phyloP scores from a whole-genome alignment of 2,113 vertebrate species.

The Cyanistes caeruleus region DNA sequence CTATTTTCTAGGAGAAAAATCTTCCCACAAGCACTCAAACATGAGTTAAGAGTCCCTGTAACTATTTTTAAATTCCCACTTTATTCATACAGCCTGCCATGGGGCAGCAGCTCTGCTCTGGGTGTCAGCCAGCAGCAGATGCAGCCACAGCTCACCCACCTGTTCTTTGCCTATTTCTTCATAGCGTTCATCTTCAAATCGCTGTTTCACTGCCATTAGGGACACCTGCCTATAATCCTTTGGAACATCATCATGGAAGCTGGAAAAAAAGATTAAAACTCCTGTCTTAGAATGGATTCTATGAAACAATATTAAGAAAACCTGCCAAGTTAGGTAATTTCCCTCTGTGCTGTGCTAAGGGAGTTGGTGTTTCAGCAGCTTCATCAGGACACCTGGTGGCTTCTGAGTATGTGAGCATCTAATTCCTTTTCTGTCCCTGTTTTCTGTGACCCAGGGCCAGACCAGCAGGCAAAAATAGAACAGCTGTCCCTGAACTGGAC shows the following conservation, averaged over 20 bases:
- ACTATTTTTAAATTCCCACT: background rate
- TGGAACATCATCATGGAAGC: constrained; percentile 90
- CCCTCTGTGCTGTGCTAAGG: background rate
- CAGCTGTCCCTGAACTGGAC: background rate
- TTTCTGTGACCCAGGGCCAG: background rate
- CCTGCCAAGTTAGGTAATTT: background rate
- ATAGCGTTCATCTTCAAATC: constrained; percentile 91
- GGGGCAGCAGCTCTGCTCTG: background rate
- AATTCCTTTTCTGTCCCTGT: background rate
- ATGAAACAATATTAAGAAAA: background rate
- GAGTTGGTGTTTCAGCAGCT: background rate
- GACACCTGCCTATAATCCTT: constrained; percentile 93
- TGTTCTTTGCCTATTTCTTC: constrained; percentile 88
- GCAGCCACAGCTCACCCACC: constrained; percentile 63
- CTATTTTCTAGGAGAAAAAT: background rate
- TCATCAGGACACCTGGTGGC: background rate
- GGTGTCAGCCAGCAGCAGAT: background rate
- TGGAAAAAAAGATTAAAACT: constrained; percentile 36
- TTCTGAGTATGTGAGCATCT: background rate
- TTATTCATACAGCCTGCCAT: background rate
- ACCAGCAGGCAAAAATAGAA: background rate
- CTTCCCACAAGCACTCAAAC: background rate
- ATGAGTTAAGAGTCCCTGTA: background rate
- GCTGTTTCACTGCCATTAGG: constrained; percentile 91
- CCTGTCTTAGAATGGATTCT: background rate